A percentile compares a stretch with the other conserved stretches of the same genome.
Evolutionary conservation across 2,888 invertebrate genomes (phyloP).

Genomic region (Dascillus cervinus): DNA sequence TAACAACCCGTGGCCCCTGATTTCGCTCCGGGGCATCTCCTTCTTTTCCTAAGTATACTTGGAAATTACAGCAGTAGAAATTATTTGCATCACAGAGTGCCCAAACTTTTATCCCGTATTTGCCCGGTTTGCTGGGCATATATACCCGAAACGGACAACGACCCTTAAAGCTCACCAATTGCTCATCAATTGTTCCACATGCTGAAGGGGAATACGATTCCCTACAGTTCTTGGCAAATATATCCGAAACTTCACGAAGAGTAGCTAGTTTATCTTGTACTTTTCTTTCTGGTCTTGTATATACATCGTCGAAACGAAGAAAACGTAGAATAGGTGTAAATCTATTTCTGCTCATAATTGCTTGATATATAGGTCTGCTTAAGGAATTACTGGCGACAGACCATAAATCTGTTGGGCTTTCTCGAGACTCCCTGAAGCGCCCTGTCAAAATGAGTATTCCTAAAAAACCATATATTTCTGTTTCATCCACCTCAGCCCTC

Average conservation of each 20-base stretch:
- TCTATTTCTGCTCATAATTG: neutral
- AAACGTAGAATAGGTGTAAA: neutral
- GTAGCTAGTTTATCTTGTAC: neutral
- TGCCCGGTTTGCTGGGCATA: slow-evolving; percentile 1
- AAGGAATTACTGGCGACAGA: too few species aligned
- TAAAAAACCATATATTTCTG: neutral
- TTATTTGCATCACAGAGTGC: neutral
- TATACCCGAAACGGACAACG: slow-evolving; percentile 1
- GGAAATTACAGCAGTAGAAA: slow-evolving; percentile 1
- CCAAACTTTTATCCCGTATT: slow-evolving; percentile 1
- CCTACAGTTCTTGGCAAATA: slow-evolving; percentile 1
- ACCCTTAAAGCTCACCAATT: too few species aligned
- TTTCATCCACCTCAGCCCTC: neutral
- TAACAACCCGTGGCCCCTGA: neutral
- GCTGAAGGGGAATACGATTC: neutral
- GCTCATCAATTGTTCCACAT: too few species aligned
- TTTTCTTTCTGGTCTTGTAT: too few species aligned
- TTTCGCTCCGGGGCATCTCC: too few species aligned
- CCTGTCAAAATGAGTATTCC: slow-evolving; percentile 1
- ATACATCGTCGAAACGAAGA: neutral
- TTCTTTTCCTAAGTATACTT: slow-evolving; percentile 1
- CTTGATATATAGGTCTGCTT: slow-evolving; percentile 1
- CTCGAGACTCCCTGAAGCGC: neutral
- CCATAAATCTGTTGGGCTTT: neutral
- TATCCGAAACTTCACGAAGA: neutral